phyloP scores from a whole-genome alignment of 2,888 invertebrate species.

The Apotomis turbidana region DNA sequence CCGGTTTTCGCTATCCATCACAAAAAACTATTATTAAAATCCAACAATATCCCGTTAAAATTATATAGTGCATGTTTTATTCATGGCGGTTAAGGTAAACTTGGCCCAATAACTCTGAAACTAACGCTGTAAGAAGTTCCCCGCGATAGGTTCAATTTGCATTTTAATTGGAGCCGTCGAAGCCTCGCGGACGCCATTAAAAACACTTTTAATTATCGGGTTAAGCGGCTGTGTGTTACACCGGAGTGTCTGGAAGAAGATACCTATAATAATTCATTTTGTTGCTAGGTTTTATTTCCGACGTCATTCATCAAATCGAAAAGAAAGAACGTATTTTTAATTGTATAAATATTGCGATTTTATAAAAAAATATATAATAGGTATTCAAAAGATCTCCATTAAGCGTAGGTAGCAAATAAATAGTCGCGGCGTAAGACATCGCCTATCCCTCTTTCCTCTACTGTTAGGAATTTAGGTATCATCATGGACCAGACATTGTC shows the following conservation, averaged over 20 bases:
- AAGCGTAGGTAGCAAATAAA: no score
- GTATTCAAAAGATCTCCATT: no score
- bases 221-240: slow-evolving; percentile 25
- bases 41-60: slow-evolving; percentile 21
- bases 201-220: slow-evolving; percentile 48
- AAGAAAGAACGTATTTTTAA: no score
- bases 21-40: slow-evolving; percentile 34
- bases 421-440: no score
- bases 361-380: no score
- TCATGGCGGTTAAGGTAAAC: slow-evolving; percentile 36
- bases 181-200: slow-evolving; percentile 44
- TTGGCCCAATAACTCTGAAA: slow-evolving; percentile 37
- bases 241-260: slow-evolving; percentile 17
- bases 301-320: no score
- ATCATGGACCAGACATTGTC: no score
- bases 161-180: slow-evolving; percentile 47
- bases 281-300: no score
- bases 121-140: slow-evolving; percentile 42
- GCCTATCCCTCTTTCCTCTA: no score
- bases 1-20: slow-evolving; percentile 7
- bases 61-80: slow-evolving; percentile 42
- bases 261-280: no score
- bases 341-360: no score
- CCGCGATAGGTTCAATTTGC: slow-evolving; percentile 44
- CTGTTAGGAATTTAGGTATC: no score